Percentiles rank a stretch among this genome's conserved stretches.
phyloP scores from a whole-genome alignment of 2,113 vertebrate genomes.

The Corynorhinus townsendii region DNA sequence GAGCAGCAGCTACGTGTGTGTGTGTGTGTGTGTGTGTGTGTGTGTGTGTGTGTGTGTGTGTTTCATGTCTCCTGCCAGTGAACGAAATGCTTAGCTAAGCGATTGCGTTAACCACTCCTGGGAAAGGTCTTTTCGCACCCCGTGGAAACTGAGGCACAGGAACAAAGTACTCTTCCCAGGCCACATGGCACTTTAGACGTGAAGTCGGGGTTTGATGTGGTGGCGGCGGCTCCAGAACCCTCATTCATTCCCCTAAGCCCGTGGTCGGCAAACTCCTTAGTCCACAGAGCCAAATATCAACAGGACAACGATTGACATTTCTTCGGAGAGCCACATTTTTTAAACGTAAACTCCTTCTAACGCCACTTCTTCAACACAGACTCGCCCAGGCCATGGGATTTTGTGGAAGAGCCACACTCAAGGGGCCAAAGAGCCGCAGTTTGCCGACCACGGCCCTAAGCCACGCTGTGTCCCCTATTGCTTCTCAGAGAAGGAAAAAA shows the following conservation, averaged over 20 bases:
- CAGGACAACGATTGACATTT: too few relatives aligned
- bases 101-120: too few relatives aligned
- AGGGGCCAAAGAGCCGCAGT: too few relatives aligned
- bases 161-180: neutral
- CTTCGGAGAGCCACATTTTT: too few relatives aligned
- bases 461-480: rapidly evolving
- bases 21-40: neutral
- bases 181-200: neutral
- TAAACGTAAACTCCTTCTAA: too few relatives aligned
- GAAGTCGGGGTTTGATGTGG: neutral
- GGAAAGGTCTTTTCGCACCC: neutral
- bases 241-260: neutral
- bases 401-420: too few relatives aligned
- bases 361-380: too few relatives aligned
- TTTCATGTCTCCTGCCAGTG: neutral
- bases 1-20: neutral
- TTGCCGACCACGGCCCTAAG: neutral
- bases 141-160: neutral
- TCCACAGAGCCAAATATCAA: too few relatives aligned
- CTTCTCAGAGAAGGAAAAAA: neutral
- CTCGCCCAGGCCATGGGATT: too few relatives aligned
- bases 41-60: neutral
- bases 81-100: neutral
- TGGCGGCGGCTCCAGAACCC: neutral
- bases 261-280: too few relatives aligned